Conservation (phyloP, 1,140 invertebrate species). For the Bathynomus jamesi region DNA sequence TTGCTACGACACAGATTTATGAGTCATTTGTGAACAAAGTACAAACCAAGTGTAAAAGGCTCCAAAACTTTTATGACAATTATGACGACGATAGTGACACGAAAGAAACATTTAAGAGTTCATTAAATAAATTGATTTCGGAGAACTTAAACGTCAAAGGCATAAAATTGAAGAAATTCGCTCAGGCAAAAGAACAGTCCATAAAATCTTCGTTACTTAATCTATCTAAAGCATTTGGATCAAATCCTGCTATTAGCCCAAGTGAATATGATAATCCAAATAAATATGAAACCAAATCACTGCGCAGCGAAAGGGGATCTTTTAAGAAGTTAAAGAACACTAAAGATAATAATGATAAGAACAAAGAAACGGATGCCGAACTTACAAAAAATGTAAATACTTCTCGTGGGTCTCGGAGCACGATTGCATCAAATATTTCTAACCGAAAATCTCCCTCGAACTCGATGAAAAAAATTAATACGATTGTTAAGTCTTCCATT, state of each 20-base stretch:
- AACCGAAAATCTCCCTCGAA: background rate
- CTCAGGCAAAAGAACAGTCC: background rate
- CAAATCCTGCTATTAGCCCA: background rate
- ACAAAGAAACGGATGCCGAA: too few relatives aligned
- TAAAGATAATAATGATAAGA: background rate
- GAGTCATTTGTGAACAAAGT: background rate
- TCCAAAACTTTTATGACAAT: background rate
- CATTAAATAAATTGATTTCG: background rate
- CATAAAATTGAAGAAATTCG: background rate
- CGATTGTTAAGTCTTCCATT: background rate
- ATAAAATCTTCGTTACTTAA: background rate
- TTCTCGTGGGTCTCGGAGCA: background rate
- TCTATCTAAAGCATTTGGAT: background rate
- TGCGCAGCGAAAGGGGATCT: background rate
- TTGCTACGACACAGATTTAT: background rate
- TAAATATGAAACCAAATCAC: background rate
- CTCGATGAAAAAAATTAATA: background rate
- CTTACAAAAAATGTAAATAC: background rate
- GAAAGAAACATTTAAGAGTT: background rate
- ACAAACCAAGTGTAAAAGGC: background rate
- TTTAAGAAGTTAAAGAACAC: background rate
- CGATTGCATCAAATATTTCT: background rate
- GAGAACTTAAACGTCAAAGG: background rate
- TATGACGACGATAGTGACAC: background rate
- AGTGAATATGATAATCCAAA: background rate